These are phyloP conservation scores for Drosophila mimica DNA, from an alignment of 2,888 invertebrate genomes.

Conservation along the genomic window DNA sequence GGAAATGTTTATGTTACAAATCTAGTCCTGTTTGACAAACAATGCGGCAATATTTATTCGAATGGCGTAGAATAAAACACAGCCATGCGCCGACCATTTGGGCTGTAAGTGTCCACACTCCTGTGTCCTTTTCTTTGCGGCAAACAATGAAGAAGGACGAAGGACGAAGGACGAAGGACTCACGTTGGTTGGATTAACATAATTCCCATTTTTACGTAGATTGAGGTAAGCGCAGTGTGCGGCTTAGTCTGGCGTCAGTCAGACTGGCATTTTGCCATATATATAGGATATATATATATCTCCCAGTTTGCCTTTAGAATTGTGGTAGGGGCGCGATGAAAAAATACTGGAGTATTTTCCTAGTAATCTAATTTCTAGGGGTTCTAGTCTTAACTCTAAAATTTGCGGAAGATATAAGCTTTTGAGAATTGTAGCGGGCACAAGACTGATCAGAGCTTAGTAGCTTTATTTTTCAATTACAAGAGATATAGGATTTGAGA, in stretches of 20 bases:
- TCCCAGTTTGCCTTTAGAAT: not conserved
- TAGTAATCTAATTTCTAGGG: not conserved
- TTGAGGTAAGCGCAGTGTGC: conserved; percentile 56
- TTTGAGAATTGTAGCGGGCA: not conserved
- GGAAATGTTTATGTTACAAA: conserved; percentile 82
- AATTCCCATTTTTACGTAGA: conserved; percentile 64
- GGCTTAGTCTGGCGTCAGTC: conserved; percentile 66
- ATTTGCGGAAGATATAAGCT: not conserved
- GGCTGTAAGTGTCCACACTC: conserved; percentile 40
- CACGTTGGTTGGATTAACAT: conserved; percentile 55
- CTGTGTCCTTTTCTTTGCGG: conserved; percentile 18
- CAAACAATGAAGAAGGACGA: conserved; percentile 30
- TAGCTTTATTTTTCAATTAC: not conserved
- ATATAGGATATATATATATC: not conserved
- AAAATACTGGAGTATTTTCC: not conserved
- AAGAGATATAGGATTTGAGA: not conserved
- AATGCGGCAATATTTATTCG: conserved; percentile 82
- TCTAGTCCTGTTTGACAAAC: conserved; percentile 84
- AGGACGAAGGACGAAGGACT: conserved; percentile 35
- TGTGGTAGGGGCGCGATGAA: not conserved
- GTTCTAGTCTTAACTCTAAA: not conserved
- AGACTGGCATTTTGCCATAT: conserved; percentile 52
- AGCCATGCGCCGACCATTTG: conserved; percentile 56
- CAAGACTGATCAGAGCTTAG: not conserved
- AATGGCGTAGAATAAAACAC: conserved; percentile 77